phyloP scores from a whole-genome alignment of 2,797 vertebrate species.

The Anguilla anguilla region DNA sequence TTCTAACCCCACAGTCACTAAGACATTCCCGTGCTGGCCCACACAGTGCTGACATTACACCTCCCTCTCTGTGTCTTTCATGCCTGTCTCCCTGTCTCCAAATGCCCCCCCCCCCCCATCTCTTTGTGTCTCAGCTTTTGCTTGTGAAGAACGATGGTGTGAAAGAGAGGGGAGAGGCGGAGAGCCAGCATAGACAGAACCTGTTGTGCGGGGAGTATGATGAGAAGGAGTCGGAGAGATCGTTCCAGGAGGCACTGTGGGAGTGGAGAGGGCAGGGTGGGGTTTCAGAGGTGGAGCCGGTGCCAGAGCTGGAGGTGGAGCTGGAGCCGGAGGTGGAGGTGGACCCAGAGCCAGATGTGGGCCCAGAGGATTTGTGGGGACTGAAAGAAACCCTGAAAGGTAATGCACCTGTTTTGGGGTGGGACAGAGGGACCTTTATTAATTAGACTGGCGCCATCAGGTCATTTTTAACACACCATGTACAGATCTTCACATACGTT shows the following conservation, averaged over 20 bases:
- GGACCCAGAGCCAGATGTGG: not conserved
- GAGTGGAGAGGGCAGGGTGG: constrained; percentile 72
- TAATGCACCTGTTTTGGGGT: constrained; percentile 47
- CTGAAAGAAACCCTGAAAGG: constrained; percentile 62
- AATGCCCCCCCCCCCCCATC: not conserved
- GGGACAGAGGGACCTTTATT: not conserved
- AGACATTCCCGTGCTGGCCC: not conserved
- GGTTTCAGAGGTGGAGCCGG: constrained; percentile 40
- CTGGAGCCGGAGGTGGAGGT: not conserved
- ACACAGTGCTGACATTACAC: not conserved
- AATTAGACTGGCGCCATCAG: not conserved
- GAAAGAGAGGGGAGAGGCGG: constrained; percentile 41
- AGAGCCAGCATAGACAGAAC: not conserved
- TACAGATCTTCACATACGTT: not conserved
- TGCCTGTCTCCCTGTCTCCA: not conserved
- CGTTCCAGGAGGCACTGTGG: constrained; percentile 79
- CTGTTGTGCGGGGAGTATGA: constrained; percentile 71
- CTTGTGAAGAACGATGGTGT: constrained; percentile 41
- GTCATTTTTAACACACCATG: not conserved
- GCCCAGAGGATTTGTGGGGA: not conserved
- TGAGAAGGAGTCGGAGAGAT: constrained; percentile 76
- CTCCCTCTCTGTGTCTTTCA: not conserved
- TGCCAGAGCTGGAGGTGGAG: not conserved
- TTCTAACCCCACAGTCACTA: not conserved
- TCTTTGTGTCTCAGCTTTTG: constrained; percentile 57